phyloP scores from a whole-genome alignment of 2,113 vertebrate genomes.

The Glareola pratincola region DNA sequence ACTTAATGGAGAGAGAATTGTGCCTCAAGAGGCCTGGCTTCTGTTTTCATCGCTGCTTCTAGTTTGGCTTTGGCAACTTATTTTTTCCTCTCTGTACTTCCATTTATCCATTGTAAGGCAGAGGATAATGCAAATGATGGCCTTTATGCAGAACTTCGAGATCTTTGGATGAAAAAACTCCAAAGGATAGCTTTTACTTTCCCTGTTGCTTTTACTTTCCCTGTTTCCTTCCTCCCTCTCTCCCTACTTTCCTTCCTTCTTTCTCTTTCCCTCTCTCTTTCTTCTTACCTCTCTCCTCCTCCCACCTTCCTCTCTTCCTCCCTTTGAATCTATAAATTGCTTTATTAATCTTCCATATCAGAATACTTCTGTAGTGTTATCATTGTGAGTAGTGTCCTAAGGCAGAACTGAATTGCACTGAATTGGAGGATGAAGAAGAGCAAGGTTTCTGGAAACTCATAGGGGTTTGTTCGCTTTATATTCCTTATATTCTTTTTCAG shows the following conservation, averaged over 20 bases:
- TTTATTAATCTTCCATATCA: background rate
- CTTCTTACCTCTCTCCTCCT: background rate
- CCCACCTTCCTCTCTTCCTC: background rate
- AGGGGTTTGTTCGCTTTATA: background rate
- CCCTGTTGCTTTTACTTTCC: background rate
- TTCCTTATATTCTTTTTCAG: background rate
- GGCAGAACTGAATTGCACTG: background rate
- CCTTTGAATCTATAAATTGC: background rate
- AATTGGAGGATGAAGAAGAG: background rate
- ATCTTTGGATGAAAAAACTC: background rate
- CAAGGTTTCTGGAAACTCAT: background rate
- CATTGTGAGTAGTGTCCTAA: background rate
- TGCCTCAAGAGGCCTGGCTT: background rate
- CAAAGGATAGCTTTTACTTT: background rate
- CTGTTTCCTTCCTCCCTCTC: background rate
- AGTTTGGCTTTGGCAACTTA: background rate
- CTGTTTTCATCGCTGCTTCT: background rate
- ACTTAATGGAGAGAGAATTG: background rate
- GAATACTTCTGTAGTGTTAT: background rate
- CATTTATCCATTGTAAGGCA: background rate
- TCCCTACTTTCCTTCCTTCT: background rate
- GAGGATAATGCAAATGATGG: background rate
- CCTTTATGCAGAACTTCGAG: background rate
- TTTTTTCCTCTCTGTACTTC: background rate
- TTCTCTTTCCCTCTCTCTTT: background rate